Evolutionary conservation across 2,888 invertebrate genomes (phyloP), one percentile per base, ranked within the genome.

Genomic region (Stenichneumon culpator): DNA sequence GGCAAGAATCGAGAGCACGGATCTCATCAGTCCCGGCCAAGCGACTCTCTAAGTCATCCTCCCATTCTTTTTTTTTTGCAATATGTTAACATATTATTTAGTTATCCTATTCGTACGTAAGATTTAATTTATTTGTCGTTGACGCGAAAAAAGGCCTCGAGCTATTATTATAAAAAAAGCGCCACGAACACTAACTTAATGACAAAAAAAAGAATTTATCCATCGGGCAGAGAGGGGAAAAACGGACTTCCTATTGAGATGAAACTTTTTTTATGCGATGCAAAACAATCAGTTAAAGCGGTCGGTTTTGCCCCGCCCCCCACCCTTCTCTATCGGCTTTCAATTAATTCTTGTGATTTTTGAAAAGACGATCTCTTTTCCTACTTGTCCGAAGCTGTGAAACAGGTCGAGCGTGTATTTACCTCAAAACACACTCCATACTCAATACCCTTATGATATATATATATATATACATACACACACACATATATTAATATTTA

Each of bases 1-100:
- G 92, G 93, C 94, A 52, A 91, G 94, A 68, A 90, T 92, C 77
- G 93, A 94, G 85, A 92, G 88, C 47, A 91, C 92, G 1, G 93
- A 93, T 72, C 87, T 93, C 75, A 90, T 93, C 68, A 92, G 91
- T 86, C 92, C 93, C 11, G 93, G 92, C n/a, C 93, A 93, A 86
- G 92, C 93, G 25, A 93, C 93, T 16, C 92, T 94, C 65, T 94
- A 90, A 92, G 87, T 68, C 60, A 22, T 70, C 22, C 14, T 32
- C 54, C 44, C 52, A 6, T 32, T 67, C 14, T 14, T 68, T n/a
- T 74, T 39, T 39, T 44, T 22, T 39, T 54, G 16, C 63, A 47
- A 28, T 28, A 60, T 36, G 16, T 67, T 57, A 44, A n/a, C 39
- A 25, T 9, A 19, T 39, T 5, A n/a, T 57, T 28, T 11, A 39